Base-by-base conservation (phyloP, 2,888 invertebrate genomes). In the Agriopis marginaria region DNA sequence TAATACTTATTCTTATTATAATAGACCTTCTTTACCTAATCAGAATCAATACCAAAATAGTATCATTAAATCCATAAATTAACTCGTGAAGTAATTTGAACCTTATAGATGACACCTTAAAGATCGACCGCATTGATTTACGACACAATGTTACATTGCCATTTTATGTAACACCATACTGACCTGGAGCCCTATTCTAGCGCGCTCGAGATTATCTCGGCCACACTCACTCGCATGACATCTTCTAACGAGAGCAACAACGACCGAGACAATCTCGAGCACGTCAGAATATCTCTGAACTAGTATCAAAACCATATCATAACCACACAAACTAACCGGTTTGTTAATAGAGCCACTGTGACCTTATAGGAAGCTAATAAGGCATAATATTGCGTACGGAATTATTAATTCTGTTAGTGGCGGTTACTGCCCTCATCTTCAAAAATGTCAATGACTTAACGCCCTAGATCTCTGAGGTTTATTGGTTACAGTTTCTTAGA, bases 301-400 rank as follows among this genome's bases (percentile, higher is more conserved):
- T 14, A 11, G 23, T 53, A 49, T 12, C n/a, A 17, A 6, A 64
- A 32, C 39, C 7, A 40, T 55, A 66, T 23, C 17, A n/a, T n/a
- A n/a, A n/a, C n/a, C n/a, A n/a, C n/a, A n/a, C n/a, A 32, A 40
- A 40, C 66, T 14, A 54, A 61, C 42, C 39, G 32, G 23, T 51
- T 50, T 23, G 7, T 23, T 32, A 7, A 12, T n/a, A 56, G 50
- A 61, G 50, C 44, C 50, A 39, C 32, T 39, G 55, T 50, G 60
- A 61, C 61, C 55, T 61, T 61, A 66, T 40, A 9, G 39, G 23
- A 17, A 45, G 42, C 10, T 0, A n/a, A 56, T 62, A 66, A 55
- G 61, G 66, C 39, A 23, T 39, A 60, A 32, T 54, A 61, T 66
- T 66, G 66, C 61, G 54, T 50, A 40, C 61, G 50, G 9, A 32